These are phyloP conservation scores for Allygus modestus DNA, from an alignment of 2,888 invertebrate genomes.

Conservation along the genomic window DNA sequence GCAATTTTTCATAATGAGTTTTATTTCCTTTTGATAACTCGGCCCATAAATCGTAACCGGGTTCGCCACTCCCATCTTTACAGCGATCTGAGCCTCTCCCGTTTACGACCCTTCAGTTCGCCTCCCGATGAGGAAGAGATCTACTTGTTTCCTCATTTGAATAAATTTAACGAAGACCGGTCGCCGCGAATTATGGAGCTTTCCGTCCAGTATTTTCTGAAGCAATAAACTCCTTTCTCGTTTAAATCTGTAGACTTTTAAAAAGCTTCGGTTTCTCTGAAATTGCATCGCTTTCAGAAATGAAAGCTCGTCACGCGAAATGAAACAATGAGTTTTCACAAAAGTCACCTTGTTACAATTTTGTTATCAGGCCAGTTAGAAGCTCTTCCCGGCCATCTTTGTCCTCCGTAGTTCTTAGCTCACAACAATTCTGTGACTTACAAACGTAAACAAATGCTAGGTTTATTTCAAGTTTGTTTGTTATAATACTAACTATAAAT, in stretches of 20 bases:
- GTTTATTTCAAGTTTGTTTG: too few species aligned
- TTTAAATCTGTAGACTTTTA: conserved; percentile 17
- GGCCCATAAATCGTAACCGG: not conserved
- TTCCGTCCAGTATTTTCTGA: conserved; percentile 9
- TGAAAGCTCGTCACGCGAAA: not conserved
- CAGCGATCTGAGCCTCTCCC: not conserved
- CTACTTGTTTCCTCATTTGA: conserved; percentile 45
- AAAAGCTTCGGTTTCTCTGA: not conserved
- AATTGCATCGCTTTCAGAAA: not conserved
- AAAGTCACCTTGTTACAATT: too few species aligned
- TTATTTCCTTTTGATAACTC: conserved; percentile 8
- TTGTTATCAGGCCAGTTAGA: too few species aligned
- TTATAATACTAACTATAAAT: too few species aligned
- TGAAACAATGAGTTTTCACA: too few species aligned
- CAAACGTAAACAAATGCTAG: too few species aligned
- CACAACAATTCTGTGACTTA: too few species aligned
- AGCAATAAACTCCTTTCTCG: conserved; percentile 36
- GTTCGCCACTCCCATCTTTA: not conserved
- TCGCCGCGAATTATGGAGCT: conserved; percentile 11
- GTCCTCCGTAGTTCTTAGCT: too few species aligned
- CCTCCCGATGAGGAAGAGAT: conserved; percentile 39
- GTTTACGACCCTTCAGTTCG: not conserved
- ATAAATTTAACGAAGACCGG: conserved; percentile 43
- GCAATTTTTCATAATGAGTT: conserved; percentile 17
- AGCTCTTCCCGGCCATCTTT: too few species aligned